phyloP scores from a whole-genome alignment of 1,140 invertebrate species.

The Lineus longissimus region DNA sequence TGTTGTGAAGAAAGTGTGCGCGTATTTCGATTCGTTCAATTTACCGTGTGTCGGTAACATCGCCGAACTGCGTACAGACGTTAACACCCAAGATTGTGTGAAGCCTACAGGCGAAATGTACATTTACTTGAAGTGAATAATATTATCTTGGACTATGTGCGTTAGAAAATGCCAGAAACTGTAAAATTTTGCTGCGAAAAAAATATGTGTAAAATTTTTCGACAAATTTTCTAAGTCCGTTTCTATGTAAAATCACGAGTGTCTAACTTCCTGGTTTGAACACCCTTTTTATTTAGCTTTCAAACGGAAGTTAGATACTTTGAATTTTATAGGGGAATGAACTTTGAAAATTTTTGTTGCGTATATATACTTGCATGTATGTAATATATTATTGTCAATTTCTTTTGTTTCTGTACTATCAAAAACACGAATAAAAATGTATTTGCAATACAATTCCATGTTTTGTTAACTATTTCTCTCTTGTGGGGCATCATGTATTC shows the following conservation, averaged over 20 bases:
- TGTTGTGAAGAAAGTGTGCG: slow-evolving; percentile 5
- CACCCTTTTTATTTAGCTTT: slow-evolving; percentile 6
- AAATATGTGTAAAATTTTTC: background rate
- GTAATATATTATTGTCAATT: too few relatives aligned
- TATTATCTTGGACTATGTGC: background rate
- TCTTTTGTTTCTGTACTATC: slow-evolving; percentile 1
- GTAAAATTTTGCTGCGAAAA: background rate
- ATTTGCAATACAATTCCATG: slow-evolving; percentile 1
- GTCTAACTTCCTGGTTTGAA: too few relatives aligned
- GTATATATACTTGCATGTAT: too few relatives aligned
- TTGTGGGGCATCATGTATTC: background rate
- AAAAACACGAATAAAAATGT: background rate
- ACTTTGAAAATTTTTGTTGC: too few relatives aligned
- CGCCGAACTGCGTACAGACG: background rate
- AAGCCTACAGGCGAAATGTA: slow-evolving; percentile 3
- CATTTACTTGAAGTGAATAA: background rate
- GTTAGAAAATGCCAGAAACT: too few relatives aligned
- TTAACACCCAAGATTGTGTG: slow-evolving; percentile 7
- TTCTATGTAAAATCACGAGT: background rate
- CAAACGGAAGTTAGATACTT: slow-evolving; percentile 3
- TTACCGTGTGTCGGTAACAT: slow-evolving; percentile 5
- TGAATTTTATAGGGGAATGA: too few relatives aligned
- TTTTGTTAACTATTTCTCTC: background rate
- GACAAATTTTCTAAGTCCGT: slow-evolving; percentile 1
- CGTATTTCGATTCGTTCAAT: background rate